These are phyloP conservation scores for Drosophila fuyamai DNA, from an alignment of 1,140 invertebrate genomes.

Conservation along the genomic window DNA sequence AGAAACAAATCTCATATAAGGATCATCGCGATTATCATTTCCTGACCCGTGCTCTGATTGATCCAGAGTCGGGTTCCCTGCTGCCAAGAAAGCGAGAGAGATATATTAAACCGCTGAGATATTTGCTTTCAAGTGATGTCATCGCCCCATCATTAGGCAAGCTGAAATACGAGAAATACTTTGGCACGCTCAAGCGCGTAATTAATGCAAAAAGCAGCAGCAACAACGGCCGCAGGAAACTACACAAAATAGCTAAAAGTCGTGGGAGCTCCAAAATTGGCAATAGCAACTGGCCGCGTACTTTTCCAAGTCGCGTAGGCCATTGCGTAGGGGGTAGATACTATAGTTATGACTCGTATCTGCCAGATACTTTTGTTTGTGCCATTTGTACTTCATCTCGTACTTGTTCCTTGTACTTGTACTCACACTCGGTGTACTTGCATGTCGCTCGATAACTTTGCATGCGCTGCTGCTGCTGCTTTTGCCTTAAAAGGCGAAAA, in stretches of 20 bases:
- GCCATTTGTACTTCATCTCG: conserved; percentile 16
- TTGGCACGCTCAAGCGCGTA: conserved; percentile 79
- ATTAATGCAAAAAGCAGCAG: conserved; percentile 72
- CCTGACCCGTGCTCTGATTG: conserved; percentile 16
- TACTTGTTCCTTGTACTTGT: conserved; percentile 17
- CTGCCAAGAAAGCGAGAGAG: conserved; percentile 6
- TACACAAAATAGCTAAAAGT: conserved; percentile 58
- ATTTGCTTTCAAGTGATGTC: conserved; percentile 55
- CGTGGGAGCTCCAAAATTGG: conserved; percentile 78
- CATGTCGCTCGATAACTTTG: conserved; percentile 57
- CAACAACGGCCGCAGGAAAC: conserved; percentile 25
- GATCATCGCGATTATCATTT: conserved; percentile 24
- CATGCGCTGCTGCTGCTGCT: conserved; percentile 32
- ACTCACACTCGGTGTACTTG: conserved; percentile 40
- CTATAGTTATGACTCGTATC: conserved; percentile 28
- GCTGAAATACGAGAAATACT: conserved; percentile 62
- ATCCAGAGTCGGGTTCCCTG: conserved; percentile 14
- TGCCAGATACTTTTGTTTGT: conserved; percentile 31
- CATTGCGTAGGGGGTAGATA: conserved; percentile 56
- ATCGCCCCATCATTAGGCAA: conserved; percentile 58
- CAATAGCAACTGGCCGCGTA: conserved; percentile 58
- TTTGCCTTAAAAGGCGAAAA: conserved; percentile 70
- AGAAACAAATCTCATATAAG: conserved; percentile 1
- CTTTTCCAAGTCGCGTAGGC: conserved; percentile 38
- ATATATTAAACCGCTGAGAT: conserved; percentile 17